These are phyloP conservation scores for Psilopsiagon aurifrons DNA, from an alignment of 2,113 vertebrate species.

Conservation along the genomic window DNA sequence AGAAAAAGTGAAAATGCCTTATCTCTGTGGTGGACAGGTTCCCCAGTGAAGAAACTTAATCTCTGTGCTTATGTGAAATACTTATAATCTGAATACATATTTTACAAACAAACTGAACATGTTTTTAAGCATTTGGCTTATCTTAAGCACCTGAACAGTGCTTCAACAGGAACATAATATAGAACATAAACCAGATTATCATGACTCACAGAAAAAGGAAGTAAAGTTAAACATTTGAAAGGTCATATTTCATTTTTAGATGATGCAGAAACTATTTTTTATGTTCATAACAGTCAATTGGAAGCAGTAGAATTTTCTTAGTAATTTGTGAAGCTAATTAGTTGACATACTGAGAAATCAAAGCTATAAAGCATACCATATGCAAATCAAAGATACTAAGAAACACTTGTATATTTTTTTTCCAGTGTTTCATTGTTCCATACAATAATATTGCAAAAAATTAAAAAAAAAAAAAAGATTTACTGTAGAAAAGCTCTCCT, in stretches of 20 bases:
- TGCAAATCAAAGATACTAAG: conserved; percentile 47
- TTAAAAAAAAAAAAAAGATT: not conserved
- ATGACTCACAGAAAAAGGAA: conserved; percentile 26
- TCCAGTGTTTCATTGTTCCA: conserved; percentile 16
- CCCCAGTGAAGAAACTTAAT: not conserved
- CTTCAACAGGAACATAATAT: not conserved
- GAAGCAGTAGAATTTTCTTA: conserved; percentile 44
- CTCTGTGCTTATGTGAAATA: not conserved
- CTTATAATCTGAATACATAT: not conserved
- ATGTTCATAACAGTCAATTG: conserved; percentile 5
- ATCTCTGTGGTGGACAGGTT: not conserved
- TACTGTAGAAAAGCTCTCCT: conserved; percentile 4
- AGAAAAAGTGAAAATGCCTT: not conserved
- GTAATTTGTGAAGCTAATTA: conserved; percentile 63
- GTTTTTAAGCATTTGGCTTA: not conserved
- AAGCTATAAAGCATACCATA: conserved; percentile 1
- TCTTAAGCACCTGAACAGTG: not conserved
- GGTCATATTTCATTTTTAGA: conserved; percentile 40
- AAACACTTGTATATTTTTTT: conserved; percentile 24
- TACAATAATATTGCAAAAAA: not conserved
- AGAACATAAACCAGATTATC: conserved; percentile 17
- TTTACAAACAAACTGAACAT: not conserved
- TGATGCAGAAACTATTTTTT: conserved; percentile 3
- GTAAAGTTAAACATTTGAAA: conserved; percentile 42
- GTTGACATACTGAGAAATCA: conserved; percentile 18